Evolutionary conservation across 1,140 invertebrate genomes (phyloP).

Genomic region (Globodera rostochiensis): DNA sequence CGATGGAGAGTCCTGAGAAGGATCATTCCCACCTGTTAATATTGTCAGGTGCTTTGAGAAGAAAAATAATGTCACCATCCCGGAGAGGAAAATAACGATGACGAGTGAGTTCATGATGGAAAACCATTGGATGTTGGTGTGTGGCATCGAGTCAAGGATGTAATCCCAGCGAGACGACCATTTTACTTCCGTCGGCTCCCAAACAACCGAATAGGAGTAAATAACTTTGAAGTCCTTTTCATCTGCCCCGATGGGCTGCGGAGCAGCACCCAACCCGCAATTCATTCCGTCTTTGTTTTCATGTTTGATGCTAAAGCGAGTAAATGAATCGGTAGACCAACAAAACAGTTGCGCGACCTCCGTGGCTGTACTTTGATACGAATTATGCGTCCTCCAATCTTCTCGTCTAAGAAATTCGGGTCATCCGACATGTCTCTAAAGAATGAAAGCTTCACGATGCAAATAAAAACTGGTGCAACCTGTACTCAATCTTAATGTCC

Average conservation of each 20-base stretch:
- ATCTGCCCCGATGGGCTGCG: slow-evolving; percentile 73
- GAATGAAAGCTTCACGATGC: slow-evolving; percentile 68
- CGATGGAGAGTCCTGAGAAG: slow-evolving; percentile 93
- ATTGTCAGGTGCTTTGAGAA: slow-evolving; percentile 68
- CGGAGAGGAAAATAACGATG: slow-evolving; percentile 77
- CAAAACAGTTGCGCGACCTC: slow-evolving; percentile 71
- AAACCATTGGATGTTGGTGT: slow-evolving; percentile 99
- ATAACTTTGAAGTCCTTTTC: slow-evolving; percentile 74
- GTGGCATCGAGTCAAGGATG: slow-evolving; percentile 94
- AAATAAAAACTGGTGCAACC: slow-evolving; percentile 71
- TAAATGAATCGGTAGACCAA: neutral
- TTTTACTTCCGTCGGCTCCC: slow-evolving; percentile 82
- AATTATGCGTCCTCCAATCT: slow-evolving; percentile 85
- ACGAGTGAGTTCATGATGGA: slow-evolving; percentile 72
- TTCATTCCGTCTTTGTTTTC: slow-evolving; percentile 68
- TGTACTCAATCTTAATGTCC: slow-evolving; percentile 87
- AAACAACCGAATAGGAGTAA: slow-evolving; percentile 86
- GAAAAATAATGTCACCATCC: slow-evolving; percentile 78
- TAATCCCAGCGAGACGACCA: slow-evolving; percentile 99
- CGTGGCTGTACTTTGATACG: slow-evolving; percentile 78
- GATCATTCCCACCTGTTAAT: slow-evolving; percentile 88
- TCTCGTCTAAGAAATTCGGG: slow-evolving; percentile 71
- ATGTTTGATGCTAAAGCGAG: slow-evolving; percentile 66
- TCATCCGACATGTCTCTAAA: slow-evolving; percentile 75
- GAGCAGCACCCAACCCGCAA: slow-evolving; percentile 66